phyloP scores from a whole-genome alignment of 2,888 invertebrate species.

The Xestia ashworthii region DNA sequence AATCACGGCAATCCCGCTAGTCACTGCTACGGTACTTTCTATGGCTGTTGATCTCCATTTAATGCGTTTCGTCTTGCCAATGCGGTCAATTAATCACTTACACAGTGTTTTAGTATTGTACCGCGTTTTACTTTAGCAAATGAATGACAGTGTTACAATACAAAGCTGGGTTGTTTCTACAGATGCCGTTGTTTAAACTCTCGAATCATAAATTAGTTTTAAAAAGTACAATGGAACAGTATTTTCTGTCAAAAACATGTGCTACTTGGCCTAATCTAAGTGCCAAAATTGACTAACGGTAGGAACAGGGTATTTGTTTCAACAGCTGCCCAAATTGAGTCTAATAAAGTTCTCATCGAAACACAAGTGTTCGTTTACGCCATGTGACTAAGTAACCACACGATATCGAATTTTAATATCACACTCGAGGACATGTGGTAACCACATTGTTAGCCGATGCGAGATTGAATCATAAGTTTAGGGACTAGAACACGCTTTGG shows the following conservation, averaged over 20 bases:
- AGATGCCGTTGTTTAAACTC: conserved; percentile 14
- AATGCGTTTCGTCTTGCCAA: conserved; percentile 86
- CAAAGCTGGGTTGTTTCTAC: conserved; percentile 8
- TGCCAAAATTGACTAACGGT: conserved; percentile 6
- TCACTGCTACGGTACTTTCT: conserved; percentile 88
- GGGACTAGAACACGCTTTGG: conserved; percentile 79
- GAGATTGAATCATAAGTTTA: conserved; percentile 82
- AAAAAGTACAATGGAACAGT: not conserved
- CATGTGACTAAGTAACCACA: conserved; percentile 80
- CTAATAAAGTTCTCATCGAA: conserved; percentile 73
- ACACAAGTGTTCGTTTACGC: conserved; percentile 78
- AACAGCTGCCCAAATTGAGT: conserved; percentile 71
- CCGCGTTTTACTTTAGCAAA: conserved; percentile 66
- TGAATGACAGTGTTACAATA: conserved; percentile 33
- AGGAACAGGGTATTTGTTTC: conserved; percentile 37
- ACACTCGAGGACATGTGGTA: conserved; percentile 82
- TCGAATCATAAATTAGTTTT: not conserved
- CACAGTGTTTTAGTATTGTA: conserved; percentile 70
- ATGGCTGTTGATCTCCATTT: conserved; percentile 84
- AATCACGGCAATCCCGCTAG: conserved; percentile 87
- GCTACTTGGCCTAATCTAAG: conserved; percentile 4
- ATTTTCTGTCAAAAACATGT: conserved; percentile 7
- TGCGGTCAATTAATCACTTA: conserved; percentile 86
- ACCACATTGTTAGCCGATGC: conserved; percentile 75
- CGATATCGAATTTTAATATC: conserved; percentile 82